Percentiles rank a stretch among this genome's conserved stretches.
phyloP scores from a whole-genome alignment of 2,113 vertebrate genomes.

The Austrofundulus limnaeus region DNA sequence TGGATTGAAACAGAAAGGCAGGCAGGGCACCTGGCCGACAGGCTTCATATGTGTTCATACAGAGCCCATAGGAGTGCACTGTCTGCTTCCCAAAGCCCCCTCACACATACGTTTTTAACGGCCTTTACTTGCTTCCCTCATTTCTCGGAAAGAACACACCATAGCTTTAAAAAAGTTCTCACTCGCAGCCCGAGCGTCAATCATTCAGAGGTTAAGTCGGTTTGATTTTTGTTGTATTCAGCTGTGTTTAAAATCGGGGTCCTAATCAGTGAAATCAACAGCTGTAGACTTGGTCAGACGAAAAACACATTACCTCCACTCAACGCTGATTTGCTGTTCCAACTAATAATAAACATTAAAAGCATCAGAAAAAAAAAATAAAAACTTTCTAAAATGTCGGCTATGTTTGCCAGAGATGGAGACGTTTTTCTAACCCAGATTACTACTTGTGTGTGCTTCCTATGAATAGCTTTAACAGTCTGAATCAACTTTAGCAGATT shows the following conservation, averaged over 20 bases:
- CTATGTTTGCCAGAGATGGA: not conserved
- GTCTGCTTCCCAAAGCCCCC: not conserved
- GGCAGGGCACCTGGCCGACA: conserved; percentile 39
- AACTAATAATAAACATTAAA: conserved; percentile 10
- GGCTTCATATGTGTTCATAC: not conserved
- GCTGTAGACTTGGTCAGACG: not conserved
- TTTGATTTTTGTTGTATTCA: conserved; percentile 13
- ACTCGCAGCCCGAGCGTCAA: not conserved
- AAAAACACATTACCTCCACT: conserved; percentile 1
- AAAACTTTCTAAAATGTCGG: not conserved
- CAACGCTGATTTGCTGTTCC: not conserved
- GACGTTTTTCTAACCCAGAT: not conserved
- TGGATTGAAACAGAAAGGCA: conserved; percentile 26
- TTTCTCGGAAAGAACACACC: not conserved
- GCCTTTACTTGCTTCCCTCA: not conserved
- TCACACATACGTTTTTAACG: not conserved
- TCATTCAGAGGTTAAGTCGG: not conserved
- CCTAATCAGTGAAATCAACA: conserved; percentile 22
- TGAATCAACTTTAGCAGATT: not conserved
- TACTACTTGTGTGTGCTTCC: not conserved
- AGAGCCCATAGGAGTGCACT: not conserved
- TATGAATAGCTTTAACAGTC: too few species aligned
- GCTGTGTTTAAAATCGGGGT: conserved; percentile 4
- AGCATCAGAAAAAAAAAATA: not conserved
- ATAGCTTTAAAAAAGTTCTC: conserved; percentile 11